Percentiles rank a stretch among this genome's conserved stretches.
These are phyloP conservation scores for Charanyca ferruginea DNA, from an alignment of 2,888 invertebrate species.

Conservation along the genomic window DNA sequence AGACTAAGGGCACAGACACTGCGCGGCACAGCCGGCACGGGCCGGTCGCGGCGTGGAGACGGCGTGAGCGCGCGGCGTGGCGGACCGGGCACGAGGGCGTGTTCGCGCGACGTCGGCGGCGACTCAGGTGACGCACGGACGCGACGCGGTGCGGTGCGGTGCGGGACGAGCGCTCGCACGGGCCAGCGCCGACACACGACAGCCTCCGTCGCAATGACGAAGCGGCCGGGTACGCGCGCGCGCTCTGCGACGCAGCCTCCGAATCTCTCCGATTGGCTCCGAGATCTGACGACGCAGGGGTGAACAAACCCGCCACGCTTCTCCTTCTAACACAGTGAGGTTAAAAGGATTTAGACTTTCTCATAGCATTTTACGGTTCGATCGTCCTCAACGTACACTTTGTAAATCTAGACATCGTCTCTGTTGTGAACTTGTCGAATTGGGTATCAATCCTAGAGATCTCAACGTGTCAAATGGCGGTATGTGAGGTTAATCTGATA, in stretches of 20 bases:
- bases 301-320: conserved; percentile 89
- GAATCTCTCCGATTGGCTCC: conserved; percentile 82
- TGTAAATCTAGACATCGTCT: conserved; percentile 72
- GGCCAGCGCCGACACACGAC: conserved; percentile 89
- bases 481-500: conserved; percentile 43
- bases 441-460: conserved; percentile 51
- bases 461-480: conserved; percentile 31
- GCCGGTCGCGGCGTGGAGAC: conserved; percentile 56
- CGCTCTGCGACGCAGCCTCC: conserved; percentile 88
- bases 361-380: conserved; percentile 86
- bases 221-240: conserved; percentile 90
- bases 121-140: conserved; percentile 76
- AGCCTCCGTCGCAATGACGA: conserved; percentile 91
- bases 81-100: conserved; percentile 70
- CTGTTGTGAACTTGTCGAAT: conserved; percentile 67
- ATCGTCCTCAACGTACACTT: conserved; percentile 77
- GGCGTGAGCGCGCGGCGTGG: conserved; percentile 52
- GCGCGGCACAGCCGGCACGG: conserved; percentile 76
- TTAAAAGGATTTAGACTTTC: conserved; percentile 90
- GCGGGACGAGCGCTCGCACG: conserved; percentile 86
- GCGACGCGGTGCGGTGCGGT: conserved; percentile 74
- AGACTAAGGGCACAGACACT: conserved; percentile 91
- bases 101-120: conserved; percentile 70
- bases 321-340: conserved; percentile 89
- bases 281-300: conserved; percentile 84